Conservation (phyloP, 1,140 invertebrate species). For the Portunus trituberculatus region DNA sequence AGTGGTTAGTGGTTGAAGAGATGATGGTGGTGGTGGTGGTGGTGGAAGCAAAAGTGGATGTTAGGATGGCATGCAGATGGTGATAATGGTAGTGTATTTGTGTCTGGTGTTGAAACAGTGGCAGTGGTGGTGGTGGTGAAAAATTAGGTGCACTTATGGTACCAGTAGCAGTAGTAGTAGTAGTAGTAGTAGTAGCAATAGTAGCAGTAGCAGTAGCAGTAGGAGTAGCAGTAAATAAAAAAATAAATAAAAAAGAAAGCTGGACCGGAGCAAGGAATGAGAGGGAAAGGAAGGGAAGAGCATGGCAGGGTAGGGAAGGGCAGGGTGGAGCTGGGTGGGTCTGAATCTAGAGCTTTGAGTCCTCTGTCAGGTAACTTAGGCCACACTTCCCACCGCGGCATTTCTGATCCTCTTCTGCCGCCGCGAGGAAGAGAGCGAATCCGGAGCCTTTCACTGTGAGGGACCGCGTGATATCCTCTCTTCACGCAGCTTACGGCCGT, state of each 20-base stretch:
- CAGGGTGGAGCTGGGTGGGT: background rate
- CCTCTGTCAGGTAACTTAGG: background rate
- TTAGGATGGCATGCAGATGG: no score
- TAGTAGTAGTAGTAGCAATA: background rate
- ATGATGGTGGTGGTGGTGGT: no score
- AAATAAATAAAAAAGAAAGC: background rate
- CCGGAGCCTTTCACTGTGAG: background rate
- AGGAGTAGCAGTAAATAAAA: background rate
- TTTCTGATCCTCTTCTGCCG: background rate
- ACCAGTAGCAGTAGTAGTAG: background rate
- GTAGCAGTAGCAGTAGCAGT: background rate
- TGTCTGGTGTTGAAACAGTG: no score
- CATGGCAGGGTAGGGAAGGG: background rate
- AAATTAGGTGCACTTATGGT: background rate
- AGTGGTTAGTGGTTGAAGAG: no score
- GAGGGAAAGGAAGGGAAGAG: background rate
- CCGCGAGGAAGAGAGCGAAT: background rate
- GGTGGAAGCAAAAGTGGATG: no score
- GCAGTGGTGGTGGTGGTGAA: no score
- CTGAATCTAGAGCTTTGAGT: background rate
- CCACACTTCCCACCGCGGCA: background rate
- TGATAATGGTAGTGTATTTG: no score
- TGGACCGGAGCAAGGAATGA: background rate
- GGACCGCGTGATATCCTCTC: background rate
- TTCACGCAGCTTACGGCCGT: background rate